phyloP scores from a whole-genome alignment of 2,888 invertebrate genomes.

The Phyllotreta striolata region DNA sequence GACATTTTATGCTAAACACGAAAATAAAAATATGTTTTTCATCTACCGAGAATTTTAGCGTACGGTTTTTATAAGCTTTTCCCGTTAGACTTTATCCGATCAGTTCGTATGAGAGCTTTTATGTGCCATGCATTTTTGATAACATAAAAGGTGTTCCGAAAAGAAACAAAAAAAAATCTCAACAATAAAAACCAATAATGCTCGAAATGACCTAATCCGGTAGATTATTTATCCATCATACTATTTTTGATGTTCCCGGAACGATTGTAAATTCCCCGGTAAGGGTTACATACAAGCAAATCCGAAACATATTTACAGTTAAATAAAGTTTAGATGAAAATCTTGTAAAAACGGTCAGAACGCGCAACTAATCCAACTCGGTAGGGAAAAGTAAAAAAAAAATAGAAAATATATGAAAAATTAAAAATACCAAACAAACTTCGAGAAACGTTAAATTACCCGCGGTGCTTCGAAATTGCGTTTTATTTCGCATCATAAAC shows the following conservation, averaged over 20 bases:
- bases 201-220: background rate
- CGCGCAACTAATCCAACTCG: slow-evolving; percentile 7
- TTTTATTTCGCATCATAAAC: slow-evolving; percentile 44
- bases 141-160: slow-evolving; percentile 22
- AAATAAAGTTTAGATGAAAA: too few relatives aligned
- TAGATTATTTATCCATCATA: background rate
- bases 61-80: slow-evolving; percentile 27
- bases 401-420: slow-evolving; percentile 1
- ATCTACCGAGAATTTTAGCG: slow-evolving; percentile 16
- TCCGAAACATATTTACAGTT: too few relatives aligned
- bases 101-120: slow-evolving; percentile 38
- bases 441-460: slow-evolving; percentile 41
- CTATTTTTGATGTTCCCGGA: too few relatives aligned
- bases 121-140: slow-evolving; percentile 39
- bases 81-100: slow-evolving; percentile 33
- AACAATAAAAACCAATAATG: slow-evolving; percentile 10
- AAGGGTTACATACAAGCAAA: too few relatives aligned
- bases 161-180: slow-evolving; percentile 41
- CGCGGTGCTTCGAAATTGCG: slow-evolving; percentile 43
- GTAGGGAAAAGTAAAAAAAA: slow-evolving; percentile 2
- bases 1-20: slow-evolving; percentile 21
- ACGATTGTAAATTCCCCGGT: too few relatives aligned
- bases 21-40: slow-evolving; percentile 25
- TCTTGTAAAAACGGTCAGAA: too few relatives aligned
- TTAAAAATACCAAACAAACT: slow-evolving; percentile 24